Conservation (phyloP, 1,140 invertebrate genomes). For the Papilio machaon region DNA sequence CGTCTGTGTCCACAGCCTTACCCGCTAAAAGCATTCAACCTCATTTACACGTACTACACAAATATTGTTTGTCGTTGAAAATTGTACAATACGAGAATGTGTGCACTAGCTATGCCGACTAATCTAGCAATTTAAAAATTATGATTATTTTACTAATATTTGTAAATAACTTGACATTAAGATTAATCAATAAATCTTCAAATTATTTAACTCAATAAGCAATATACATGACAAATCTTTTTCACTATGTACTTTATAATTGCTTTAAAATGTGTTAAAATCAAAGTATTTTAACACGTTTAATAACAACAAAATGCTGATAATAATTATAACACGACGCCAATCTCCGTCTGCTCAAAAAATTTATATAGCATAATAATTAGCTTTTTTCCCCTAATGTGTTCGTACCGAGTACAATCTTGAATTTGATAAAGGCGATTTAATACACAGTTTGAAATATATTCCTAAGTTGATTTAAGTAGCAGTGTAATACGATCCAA, state of each 20-base stretch:
- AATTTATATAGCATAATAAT: not conserved
- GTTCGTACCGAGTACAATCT: not conserved
- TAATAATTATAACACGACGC: conserved; percentile 4
- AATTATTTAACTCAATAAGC: no score
- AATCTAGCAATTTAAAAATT: not conserved
- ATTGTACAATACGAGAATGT: not conserved
- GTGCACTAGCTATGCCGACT: not conserved
- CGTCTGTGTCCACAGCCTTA: conserved; percentile 28
- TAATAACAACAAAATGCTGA: not conserved
- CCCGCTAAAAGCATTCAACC: conserved; percentile 31
- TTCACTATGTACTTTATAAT: not conserved
- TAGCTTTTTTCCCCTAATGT: not conserved
- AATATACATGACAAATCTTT: not conserved
- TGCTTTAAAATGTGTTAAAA: not conserved
- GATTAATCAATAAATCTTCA: not conserved
- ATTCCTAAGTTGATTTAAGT: no score
- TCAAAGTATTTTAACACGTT: not conserved
- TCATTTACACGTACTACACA: conserved; percentile 5
- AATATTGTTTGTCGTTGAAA: not conserved
- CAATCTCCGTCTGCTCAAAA: conserved; percentile 6
- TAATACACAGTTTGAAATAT: no score
- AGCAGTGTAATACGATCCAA: no score
- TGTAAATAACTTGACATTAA: not conserved
- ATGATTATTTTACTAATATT: not conserved
- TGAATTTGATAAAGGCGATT: not conserved